Base-by-base conservation (phyloP, 2,113 vertebrate species). In the Pongo abelii region DNA sequence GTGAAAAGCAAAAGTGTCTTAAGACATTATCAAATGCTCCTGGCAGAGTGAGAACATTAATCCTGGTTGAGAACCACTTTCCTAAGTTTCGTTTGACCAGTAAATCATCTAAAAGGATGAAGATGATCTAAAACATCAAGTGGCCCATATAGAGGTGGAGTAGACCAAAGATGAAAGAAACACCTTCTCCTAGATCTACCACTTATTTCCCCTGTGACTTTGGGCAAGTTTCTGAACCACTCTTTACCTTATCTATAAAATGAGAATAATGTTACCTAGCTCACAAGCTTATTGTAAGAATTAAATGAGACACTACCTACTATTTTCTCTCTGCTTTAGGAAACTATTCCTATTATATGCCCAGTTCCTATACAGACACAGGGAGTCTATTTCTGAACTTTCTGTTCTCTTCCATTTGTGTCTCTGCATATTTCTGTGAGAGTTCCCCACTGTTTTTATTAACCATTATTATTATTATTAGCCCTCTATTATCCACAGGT, bases 191-290 rank as follows among this genome's bases (percentile, higher is more conserved):
- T 25, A 77, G 30, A 84, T 70, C 17, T 84, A 77, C 27, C 70
- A 55, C 3, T 69, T 64, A 43, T 40, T 89, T 85, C 43, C 23
- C 40, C 22, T 64, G 27, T 59, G 74, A 89, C 67, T 91, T 84
- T 38, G 43, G 27, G 27, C 72, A 89, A 55, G 59, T 52, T 79
- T 83, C 77, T 72, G 27, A 95, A 48, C 10, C 35, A 92, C 7
- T 93, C 46, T 83, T 77, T 88, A 69, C 5, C 55, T 88, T 64
- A 77, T 61, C 32, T 96, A 46, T 93, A 81, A 89, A 95, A 80
- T 74, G 30, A 75, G 48, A 93, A 75, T 20, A 77, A 20, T 81
- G 35, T 78, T 67, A 70, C 70, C 72, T 57, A 8, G 6, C 12
- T 89, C 57, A 78, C 18, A 69, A 91, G 43, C 27, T 85, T 85